Evolutionary conservation across 2,113 vertebrate genomes (phyloP).

Genomic region (Callionymus lyra): DNA sequence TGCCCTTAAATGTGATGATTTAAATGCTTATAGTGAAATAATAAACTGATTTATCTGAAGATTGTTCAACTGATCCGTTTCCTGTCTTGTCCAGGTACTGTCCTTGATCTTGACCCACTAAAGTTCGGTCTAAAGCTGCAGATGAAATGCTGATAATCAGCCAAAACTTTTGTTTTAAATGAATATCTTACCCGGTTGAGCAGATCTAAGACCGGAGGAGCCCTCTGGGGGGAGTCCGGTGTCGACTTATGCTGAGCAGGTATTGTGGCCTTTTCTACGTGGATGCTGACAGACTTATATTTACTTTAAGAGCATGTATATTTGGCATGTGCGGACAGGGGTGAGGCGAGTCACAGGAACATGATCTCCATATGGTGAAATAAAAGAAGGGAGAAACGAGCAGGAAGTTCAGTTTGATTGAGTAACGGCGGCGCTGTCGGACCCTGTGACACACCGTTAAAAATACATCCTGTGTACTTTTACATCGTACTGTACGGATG

Average conservation of each 20-base stretch:
- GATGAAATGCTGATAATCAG: too few species aligned
- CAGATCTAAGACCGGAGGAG: constrained; percentile 11
- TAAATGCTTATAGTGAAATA: too few species aligned
- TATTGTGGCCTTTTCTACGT: constrained; percentile 26
- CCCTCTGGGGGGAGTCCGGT: constrained; percentile 9
- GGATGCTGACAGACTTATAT: constrained; percentile 45
- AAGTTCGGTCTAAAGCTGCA: too few species aligned
- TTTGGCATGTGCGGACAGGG: constrained; percentile 56
- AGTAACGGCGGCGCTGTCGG: constrained; percentile 17
- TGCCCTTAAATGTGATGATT: too few species aligned
- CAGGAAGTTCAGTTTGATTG: constrained; percentile 16
- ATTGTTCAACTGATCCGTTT: too few species aligned
- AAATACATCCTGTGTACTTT: constrained; percentile 12
- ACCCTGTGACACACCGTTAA: constrained; percentile 14
- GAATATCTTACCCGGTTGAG: constrained; percentile 20
- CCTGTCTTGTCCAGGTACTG: too few species aligned
- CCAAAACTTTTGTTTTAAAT: too few species aligned
- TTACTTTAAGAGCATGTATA: constrained; percentile 54
- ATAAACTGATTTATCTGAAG: too few species aligned
- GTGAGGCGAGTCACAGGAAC: constrained; percentile 20
- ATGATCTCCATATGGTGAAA: constrained; percentile 37
- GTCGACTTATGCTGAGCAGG: constrained; percentile 16
- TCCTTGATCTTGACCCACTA: too few species aligned
- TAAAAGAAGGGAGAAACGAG: constrained; percentile 27
- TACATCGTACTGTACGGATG: too few species aligned